phyloP scores from a whole-genome alignment of 2,888 invertebrate genomes.

The Drosophila fungiperda region DNA sequence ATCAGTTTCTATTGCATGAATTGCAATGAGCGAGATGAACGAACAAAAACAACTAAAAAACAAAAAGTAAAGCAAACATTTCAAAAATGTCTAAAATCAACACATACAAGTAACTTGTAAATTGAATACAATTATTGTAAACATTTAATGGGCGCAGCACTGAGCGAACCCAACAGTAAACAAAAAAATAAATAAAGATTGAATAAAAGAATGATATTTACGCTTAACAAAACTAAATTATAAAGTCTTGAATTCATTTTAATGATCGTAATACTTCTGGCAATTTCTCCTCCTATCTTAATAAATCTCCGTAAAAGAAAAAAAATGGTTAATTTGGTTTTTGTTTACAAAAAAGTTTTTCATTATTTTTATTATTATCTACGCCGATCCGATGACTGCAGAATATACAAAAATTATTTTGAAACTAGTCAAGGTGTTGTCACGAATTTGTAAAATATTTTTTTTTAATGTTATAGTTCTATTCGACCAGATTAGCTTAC shows the following conservation, averaged over 20 bases:
- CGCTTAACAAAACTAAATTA: conserved; percentile 55
- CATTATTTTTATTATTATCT: neutral
- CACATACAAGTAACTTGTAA: conserved; percentile 36
- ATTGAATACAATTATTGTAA: conserved; percentile 72
- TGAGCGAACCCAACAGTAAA: conserved; percentile 35
- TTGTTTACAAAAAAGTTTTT: neutral
- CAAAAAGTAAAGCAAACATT: conserved; percentile 47
- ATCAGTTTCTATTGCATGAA: conserved; percentile 44
- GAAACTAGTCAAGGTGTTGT: neutral
- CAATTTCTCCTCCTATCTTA: neutral
- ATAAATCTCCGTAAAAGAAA: neutral
- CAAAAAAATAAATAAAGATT: conserved; percentile 4
- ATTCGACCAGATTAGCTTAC: neutral
- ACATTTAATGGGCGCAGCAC: conserved; percentile 47
- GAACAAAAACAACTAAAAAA: conserved; percentile 42
- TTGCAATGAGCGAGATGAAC: conserved; percentile 20
- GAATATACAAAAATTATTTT: neutral
- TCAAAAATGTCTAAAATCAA: conserved; percentile 69
- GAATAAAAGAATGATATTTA: conserved; percentile 50
- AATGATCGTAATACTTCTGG: neutral
- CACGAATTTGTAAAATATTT: neutral
- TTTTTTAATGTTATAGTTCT: neutral
- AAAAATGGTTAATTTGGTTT: neutral
- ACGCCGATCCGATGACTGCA: neutral
- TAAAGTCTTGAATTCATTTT: neutral